Evolutionary conservation across 1,140 invertebrate genomes (phyloP), one percentile per base, ranked within the genome.

Genomic region (Ridgeia piscesae): DNA sequence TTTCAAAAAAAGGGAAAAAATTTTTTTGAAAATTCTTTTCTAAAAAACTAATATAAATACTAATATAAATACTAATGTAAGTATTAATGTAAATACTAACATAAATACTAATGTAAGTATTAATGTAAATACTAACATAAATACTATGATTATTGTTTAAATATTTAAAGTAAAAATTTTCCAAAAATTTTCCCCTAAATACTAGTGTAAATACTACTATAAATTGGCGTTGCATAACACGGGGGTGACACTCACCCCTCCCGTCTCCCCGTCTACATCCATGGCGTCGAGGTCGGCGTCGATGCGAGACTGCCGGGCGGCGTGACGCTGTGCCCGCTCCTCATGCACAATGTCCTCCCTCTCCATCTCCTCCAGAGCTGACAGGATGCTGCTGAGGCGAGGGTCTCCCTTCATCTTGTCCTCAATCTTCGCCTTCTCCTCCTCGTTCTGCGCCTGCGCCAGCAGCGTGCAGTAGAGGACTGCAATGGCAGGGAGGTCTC

Each of bases 401-500:
- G 97, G 96, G 95, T 99, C 98, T 91, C 97, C 97, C 34, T 97
- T 97, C 99, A 99, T 99, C 96, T 98, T 97, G 98, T 98, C 98
- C 91, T 98, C 97, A 91, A 99, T 98, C 93, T 97, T 97, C 88
- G 97, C 97, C 17, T 98, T 97, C 95, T 99, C 99, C 35, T 97
- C 97, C 94, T 99, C 98, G 6, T 98, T 99, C 95, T 99, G 99
- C 0, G 99, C 98, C 33, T 98, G 98, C 0, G 99, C 98, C 94
- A 99, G 96, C 95, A 99, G 97, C n/a, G 99, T 99, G 95, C 99
- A 99, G 96, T 99, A 99, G 0, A 99, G 97, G 95, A 99, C 97
- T 98, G 95, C 88, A 97, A 96, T 94, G 94, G n/a, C n/a, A n/a
- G n/a, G 93, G 92, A 42, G 42, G 42, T 6, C 88, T 33, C n/a